Base-by-base conservation (phyloP, 2,113 vertebrate genomes). In the Alethe castanea region DNA sequence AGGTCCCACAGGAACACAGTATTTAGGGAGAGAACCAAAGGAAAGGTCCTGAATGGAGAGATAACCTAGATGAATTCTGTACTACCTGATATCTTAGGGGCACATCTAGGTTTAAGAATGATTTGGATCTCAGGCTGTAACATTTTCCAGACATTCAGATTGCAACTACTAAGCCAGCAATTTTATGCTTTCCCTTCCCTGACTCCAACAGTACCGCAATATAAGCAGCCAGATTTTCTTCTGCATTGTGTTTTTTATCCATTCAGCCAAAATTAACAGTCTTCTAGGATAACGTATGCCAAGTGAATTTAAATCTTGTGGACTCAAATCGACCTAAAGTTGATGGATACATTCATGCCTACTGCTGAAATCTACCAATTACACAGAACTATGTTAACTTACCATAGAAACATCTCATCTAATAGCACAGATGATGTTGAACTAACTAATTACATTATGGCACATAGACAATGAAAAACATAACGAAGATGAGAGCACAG, bases 371-470 rank as follows among this genome's bases (percentile, higher is more conserved):
- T 96, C 93, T 92, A 97, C 94, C 94, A 95, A 94, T 96, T 97
- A 96, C 88, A 90, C 86, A 88, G 88, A 94, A 96, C 90, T 97
- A 94, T 74, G 94, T 92, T 96, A 97, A 96, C 96, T 97, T 97
- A 96, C 93, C 95, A 96, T 96, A 97, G 95, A 96, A 96, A 96
- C 93, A 96, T 96, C 94, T 97, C 95, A 96, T 96, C 94, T 97
- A 96, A 97, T 97, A 96, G 95, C 94, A 93, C 95, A 96, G 94
- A 96, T 94, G 95, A 97, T 96, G 96, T 95, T 96, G 95, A 96
- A 96, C 93, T 96, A 95, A 96, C 96, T 97, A 97, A 97, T 97
- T 96, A 96, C 95, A 97, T 97, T 97, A 96, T 97, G 95, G 95
- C 94, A 97, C 95, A 96, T 92, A 97, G 96, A 97, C 93, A 96